phyloP scores from a whole-genome alignment of 1,140 invertebrate species.

The Bombus superbus region DNA sequence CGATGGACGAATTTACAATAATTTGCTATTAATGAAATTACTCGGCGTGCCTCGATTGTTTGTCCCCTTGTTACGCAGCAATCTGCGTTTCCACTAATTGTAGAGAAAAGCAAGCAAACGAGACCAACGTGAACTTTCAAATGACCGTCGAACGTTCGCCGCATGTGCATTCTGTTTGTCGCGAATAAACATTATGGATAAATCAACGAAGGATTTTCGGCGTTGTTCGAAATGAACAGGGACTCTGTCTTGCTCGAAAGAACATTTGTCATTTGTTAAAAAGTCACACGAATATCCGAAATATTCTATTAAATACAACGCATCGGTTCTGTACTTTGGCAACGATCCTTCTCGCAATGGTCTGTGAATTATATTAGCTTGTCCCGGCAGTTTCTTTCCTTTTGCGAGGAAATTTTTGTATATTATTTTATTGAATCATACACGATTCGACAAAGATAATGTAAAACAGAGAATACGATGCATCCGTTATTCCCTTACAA shows the following conservation, averaged over 20 bases:
- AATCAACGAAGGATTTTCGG: background rate
- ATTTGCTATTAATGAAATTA: slow-evolving; percentile 66
- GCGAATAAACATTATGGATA: slow-evolving; percentile 27
- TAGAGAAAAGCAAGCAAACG: slow-evolving; percentile 35
- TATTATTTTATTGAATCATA: too few species aligned
- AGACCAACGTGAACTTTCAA: slow-evolving; percentile 35
- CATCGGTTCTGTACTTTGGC: too few species aligned
- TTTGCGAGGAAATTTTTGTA: too few species aligned
- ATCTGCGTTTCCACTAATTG: slow-evolving; percentile 35
- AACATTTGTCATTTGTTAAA: background rate
- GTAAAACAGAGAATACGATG: too few species aligned
- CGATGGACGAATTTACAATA: slow-evolving; percentile 59
- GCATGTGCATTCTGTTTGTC: background rate
- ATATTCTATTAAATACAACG: too few species aligned
- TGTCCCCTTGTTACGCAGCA: slow-evolving; percentile 37
- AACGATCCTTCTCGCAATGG: too few species aligned
- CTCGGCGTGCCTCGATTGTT: slow-evolving; percentile 43
- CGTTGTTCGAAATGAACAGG: background rate
- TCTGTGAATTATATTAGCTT: too few species aligned
- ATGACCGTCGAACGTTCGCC: slow-evolving; percentile 8
- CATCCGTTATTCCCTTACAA: too few species aligned
- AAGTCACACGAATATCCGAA: too few species aligned
- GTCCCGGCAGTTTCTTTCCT: too few species aligned
- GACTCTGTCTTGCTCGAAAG: background rate
- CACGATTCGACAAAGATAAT: too few species aligned